Base-by-base conservation (phyloP, 2,113 vertebrate genomes). In the Pollimyrus isidori region DNA sequence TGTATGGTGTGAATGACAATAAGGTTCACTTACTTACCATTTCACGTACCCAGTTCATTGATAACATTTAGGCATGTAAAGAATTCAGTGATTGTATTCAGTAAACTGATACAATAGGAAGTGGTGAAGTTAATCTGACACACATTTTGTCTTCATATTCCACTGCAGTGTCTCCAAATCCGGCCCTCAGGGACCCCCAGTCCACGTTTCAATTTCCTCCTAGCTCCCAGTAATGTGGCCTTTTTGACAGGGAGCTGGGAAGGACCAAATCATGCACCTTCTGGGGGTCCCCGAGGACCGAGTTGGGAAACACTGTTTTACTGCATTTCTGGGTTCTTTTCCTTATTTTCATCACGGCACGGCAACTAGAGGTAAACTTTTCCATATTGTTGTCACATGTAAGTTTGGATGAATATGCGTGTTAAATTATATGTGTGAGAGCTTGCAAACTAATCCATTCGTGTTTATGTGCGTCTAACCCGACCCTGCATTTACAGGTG, bases 401-500 rank as follows among this genome's bases (percentile, higher is more conserved):
- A 39, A 80, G 35, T 80, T 80, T 35, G 73, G 30, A 76, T 17
- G 39, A 76, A 76, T 76, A 76, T 39, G 30, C 0, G 9, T 45
- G 39, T 42, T 45, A 45, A 3, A 9, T 83, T 21, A 7, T 21
- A 42, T 45, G 35, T 46, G 39, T 46, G 39, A 45, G 17, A 39
- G 42, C 45, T 84, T 21, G 45, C 35, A 35, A 35, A 35, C 35
- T 35, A 13, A 7, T 65, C n/a, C 48, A 15, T 69, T 19, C 39
- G 45, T 56, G 89, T 21, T 50, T 39, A 35, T 46, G 39, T 50
- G 15, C 21, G 65, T 35, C 86, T 88, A 42, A 48, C 50, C 80
- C 46, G 49, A 53, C 89, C 83, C 92, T 93, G 88, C 91, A 83
- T 92, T 92, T 82, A 91, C 91, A 99, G 98, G 87, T 99, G 98